Evolutionary conservation across 2,888 invertebrate genomes (phyloP).

Genomic region (Gryllus longicercus): DNA sequence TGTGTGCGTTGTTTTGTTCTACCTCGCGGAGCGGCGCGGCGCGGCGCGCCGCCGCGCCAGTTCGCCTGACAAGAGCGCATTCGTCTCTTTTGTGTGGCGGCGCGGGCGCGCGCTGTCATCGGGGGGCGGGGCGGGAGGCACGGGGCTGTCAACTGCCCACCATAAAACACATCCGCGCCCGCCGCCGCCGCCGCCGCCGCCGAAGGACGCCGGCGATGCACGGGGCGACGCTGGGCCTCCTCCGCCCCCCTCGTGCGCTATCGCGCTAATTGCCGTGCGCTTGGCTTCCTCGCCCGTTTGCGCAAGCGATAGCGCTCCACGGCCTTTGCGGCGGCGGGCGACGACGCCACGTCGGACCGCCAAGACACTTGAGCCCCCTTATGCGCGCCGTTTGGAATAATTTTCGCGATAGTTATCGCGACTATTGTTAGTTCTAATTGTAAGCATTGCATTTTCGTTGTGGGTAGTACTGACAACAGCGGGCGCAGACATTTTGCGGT

Average conservation of each 20-base stretch:
- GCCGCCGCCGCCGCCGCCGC: neutral
- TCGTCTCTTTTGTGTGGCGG: slow-evolving; percentile 31
- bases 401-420: too few species aligned
- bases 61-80: slow-evolving; percentile 36
- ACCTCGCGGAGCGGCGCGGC: neutral
- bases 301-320: too few species aligned
- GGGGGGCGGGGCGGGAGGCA: slow-evolving; percentile 32
- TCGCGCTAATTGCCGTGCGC: slow-evolving; percentile 5
- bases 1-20: neutral
- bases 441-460: too few species aligned
- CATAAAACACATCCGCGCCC: slow-evolving; percentile 17
- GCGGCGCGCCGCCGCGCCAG: neutral
- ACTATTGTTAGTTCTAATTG: too few species aligned
- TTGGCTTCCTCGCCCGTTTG: neutral
- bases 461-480: too few species aligned
- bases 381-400: neutral
- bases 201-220: neutral
- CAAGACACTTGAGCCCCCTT: neutral
- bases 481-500: too few species aligned
- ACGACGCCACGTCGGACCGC: neutral
- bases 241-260: neutral
- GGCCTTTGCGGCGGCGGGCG: neutral
- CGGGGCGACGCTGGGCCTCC: neutral
- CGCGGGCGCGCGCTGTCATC: slow-evolving; percentile 33
- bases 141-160: slow-evolving; percentile 30